These are phyloP conservation scores for Caenorhabditis sp. DNA, from an alignment of 2,888 invertebrate species.

Conservation along the genomic window DNA sequence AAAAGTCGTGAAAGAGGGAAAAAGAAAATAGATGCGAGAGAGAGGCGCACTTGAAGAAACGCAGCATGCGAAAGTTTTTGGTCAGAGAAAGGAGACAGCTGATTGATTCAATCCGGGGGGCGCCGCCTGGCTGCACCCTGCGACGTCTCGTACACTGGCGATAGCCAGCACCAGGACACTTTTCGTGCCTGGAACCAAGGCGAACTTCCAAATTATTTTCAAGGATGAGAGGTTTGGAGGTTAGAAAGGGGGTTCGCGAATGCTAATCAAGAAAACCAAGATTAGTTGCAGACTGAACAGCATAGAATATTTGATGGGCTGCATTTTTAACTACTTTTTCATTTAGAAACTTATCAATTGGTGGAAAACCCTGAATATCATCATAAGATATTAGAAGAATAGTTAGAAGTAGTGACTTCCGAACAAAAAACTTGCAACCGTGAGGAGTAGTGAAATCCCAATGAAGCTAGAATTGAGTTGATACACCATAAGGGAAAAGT, in stretches of 20 bases:
- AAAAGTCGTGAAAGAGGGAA: conserved; percentile 46
- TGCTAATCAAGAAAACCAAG: too few relatives aligned
- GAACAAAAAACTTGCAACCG: too few relatives aligned
- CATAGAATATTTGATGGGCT: too few relatives aligned
- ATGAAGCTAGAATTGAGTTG: conserved; percentile 14
- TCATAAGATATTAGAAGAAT: too few relatives aligned
- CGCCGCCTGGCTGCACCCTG: background rate
- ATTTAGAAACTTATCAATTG: too few relatives aligned
- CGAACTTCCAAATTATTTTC: too few relatives aligned
- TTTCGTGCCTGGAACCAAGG: conserved; percentile 53
- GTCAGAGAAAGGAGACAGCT: conserved; percentile 29
- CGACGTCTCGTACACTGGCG: background rate
- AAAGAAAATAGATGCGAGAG: conserved; percentile 1
- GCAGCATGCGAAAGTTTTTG: conserved; percentile 21
- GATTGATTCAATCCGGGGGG: conserved; percentile 52
- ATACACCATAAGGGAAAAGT: conserved; percentile 32
- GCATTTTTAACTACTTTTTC: too few relatives aligned
- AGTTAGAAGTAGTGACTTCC: too few relatives aligned
- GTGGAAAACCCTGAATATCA: too few relatives aligned
- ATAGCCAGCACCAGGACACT: conserved; percentile 24
- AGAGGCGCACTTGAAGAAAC: conserved; percentile 13
- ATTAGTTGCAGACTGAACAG: too few relatives aligned
- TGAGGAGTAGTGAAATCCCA: too few relatives aligned
- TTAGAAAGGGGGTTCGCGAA: too few relatives aligned
- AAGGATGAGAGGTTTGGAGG: conserved; percentile 16